Percentiles rank a stretch among this genome's conserved stretches.
Evolutionary conservation across 2,888 invertebrate genomes (phyloP).

Genomic region (Sclerodermus sp.): DNA sequence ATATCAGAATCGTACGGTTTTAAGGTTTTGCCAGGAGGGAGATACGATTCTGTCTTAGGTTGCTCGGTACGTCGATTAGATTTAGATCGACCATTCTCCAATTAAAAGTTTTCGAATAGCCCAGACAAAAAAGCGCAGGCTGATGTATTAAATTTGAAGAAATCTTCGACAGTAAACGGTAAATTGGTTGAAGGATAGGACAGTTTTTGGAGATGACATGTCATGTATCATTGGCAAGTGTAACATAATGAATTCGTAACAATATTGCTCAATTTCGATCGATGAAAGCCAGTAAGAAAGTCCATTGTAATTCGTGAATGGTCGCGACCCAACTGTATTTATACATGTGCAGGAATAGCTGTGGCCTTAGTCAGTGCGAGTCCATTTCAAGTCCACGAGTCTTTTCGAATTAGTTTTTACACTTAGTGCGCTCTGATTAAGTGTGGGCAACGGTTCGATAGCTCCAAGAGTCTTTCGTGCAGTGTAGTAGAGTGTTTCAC

Average conservation of each 20-base stretch:
- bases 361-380: constrained; percentile 49
- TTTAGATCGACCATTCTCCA: too few relatives aligned
- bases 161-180: too few relatives aligned
- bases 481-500: constrained; percentile 31
- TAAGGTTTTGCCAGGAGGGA: too few relatives aligned
- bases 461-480: constrained; percentile 19
- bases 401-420: constrained; percentile 42
- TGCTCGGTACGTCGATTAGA: too few relatives aligned
- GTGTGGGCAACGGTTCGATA: constrained; percentile 15
- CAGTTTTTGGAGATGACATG: too few relatives aligned
- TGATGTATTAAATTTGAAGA: too few relatives aligned
- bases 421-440: constrained; percentile 23
- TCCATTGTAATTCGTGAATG: constrained; percentile 57
- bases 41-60: too few relatives aligned
- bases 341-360: constrained; percentile 54
- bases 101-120: too few relatives aligned
- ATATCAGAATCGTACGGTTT: too few relatives aligned
- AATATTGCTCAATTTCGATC: constrained; percentile 53
- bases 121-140: too few relatives aligned
- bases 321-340: constrained; percentile 57
- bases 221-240: constrained; percentile 34
- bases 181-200: too few relatives aligned
- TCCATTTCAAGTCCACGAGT: too few relatives aligned
- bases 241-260: constrained; percentile 50
- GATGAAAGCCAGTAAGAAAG: constrained; percentile 58